Evolutionary conservation across 2,797 vertebrate genomes (phyloP).

Genomic region (Chelidonichthys spinosus): DNA sequence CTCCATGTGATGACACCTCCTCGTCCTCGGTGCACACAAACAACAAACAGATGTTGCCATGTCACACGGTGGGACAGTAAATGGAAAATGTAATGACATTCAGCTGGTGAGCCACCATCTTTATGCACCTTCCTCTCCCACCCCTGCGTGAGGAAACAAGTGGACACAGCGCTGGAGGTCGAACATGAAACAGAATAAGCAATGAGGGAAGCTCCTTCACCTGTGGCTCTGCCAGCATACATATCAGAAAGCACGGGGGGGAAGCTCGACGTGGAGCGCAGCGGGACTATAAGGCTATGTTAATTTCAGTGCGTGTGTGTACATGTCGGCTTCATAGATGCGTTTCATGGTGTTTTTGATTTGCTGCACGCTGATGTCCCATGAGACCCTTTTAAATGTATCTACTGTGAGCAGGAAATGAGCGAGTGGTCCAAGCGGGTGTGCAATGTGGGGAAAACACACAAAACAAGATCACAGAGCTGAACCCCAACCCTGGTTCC

Average conservation of each 20-base stretch:
- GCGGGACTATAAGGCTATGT: constrained; percentile 30
- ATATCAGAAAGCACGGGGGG: constrained; percentile 58
- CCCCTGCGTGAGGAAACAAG: constrained; percentile 22
- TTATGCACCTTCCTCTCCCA: constrained; percentile 22
- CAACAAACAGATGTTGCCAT: constrained; percentile 1
- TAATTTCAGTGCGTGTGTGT: constrained; percentile 10
- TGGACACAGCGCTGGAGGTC: constrained; percentile 20
- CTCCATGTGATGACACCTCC: too few relatives aligned
- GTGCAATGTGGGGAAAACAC: neutral
- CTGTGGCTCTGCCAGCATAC: constrained; percentile 47
- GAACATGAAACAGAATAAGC: constrained; percentile 55
- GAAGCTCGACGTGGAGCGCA: constrained; percentile 15
- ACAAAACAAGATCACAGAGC: too few relatives aligned
- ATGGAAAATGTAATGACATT: constrained; percentile 35
- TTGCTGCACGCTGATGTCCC: neutral
- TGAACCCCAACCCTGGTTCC: too few relatives aligned
- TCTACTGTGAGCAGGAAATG: neutral
- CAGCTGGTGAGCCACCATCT: constrained; percentile 28
- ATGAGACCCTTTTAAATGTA: neutral
- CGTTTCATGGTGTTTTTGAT: constrained; percentile 7
- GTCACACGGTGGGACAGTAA: constrained; percentile 4
- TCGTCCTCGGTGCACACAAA: neutral
- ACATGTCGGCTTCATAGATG: neutral
- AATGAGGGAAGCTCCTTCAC: constrained; percentile 38
- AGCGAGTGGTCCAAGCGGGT: neutral